These are phyloP conservation scores for Tribolium madens DNA, from an alignment of 1,140 invertebrate species.

Conservation along the genomic window DNA sequence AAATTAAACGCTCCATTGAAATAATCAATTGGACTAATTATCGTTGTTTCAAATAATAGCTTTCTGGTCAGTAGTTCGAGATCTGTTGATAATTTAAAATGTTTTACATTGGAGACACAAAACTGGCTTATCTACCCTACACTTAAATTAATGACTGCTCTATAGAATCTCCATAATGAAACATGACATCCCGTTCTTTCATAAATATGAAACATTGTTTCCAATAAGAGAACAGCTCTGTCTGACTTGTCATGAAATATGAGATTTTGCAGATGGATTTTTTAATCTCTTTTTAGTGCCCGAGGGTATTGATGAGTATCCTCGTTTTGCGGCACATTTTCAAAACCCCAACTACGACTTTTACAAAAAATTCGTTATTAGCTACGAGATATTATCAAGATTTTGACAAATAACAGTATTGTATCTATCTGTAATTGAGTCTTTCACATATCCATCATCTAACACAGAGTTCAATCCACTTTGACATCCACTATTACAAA, in stretches of 20 bases:
- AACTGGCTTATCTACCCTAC: neutral
- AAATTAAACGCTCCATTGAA: constrained; percentile 1
- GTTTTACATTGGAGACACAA: neutral
- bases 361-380: neutral
- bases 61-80: neutral
- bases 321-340: neutral
- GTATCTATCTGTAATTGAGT: constrained; percentile 42
- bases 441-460: constrained; percentile 39
- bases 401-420: neutral
- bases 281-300: neutral
- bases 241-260: constrained; percentile 24
- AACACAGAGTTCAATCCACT: constrained; percentile 39
- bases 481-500: constrained; percentile 47
- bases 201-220: neutral
- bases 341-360: neutral
- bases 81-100: neutral
- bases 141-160: neutral
- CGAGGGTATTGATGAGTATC: neutral
- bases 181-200: neutral
- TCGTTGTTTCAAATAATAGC: neutral
- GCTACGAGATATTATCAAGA: neutral
- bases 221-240: neutral
- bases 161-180: constrained; percentile 5
- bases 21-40: neutral
- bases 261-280: constrained; percentile 7